These are phyloP conservation scores for Mellivora capensis DNA, from an alignment of 2,113 vertebrate genomes.

Conservation along the genomic window DNA sequence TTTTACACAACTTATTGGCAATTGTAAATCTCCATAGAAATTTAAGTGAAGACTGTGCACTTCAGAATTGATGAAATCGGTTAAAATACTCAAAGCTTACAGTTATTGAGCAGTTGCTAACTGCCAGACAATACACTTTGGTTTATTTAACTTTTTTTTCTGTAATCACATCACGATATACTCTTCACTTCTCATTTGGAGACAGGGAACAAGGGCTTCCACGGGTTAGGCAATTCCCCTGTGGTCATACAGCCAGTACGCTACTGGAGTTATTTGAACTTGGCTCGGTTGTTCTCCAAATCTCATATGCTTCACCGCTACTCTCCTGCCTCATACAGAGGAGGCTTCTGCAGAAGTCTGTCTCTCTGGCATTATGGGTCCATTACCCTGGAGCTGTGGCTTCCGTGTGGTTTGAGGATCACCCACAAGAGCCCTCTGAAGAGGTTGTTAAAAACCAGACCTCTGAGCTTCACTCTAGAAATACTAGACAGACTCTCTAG, in stretches of 20 bases:
- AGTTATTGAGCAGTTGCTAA: background rate
- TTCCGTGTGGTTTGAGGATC: background rate
- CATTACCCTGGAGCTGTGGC: background rate
- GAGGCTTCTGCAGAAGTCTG: background rate
- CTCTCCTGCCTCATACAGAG: background rate
- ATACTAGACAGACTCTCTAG: background rate
- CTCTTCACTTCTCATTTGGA: background rate
- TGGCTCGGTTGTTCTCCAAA: background rate
- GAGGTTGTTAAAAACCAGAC: background rate
- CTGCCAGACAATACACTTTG: background rate
- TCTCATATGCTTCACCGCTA: background rate
- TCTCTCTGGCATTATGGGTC: background rate
- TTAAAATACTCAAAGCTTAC: background rate
- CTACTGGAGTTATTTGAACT: background rate
- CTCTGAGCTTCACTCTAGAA: background rate
- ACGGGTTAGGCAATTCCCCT: background rate
- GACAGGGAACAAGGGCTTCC: background rate
- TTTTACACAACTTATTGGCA: background rate
- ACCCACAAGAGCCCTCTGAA: background rate
- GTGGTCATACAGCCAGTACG: background rate
- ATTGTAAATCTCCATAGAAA: background rate
- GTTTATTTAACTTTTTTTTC: background rate
- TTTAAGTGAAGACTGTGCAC: background rate
- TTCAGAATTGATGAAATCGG: background rate
- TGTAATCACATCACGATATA: background rate